These are phyloP conservation scores for Cheumatopsyche charites DNA, from an alignment of 1,140 invertebrate genomes.

Conservation along the genomic window DNA sequence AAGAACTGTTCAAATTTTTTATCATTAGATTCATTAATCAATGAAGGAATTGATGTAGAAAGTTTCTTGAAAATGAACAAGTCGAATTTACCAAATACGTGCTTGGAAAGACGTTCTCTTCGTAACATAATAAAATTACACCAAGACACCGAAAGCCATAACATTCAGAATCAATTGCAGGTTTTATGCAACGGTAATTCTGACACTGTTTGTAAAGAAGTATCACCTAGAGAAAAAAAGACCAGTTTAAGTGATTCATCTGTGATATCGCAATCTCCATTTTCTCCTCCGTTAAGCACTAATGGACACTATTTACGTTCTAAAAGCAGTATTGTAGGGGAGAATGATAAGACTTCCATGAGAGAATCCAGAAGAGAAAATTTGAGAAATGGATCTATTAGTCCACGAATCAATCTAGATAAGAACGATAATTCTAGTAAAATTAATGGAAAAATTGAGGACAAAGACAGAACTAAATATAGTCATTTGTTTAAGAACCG, in stretches of 20 bases:
- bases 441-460: conserved; percentile 38
- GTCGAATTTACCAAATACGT: conserved; percentile 51
- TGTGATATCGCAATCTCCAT: conserved; percentile 27
- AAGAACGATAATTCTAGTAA: conserved; percentile 27
- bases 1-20: conserved; percentile 74
- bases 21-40: conserved; percentile 71
- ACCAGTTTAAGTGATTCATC: neutral
- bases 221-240: conserved; percentile 27
- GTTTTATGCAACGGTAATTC: conserved; percentile 54
- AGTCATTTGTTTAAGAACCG: conserved; percentile 25
- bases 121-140: conserved; percentile 50
- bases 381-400: conserved; percentile 37
- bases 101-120: conserved; percentile 54
- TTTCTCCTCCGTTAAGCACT: conserved; percentile 48
- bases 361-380: conserved; percentile 24
- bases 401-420: conserved; percentile 25
- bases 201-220: conserved; percentile 41
- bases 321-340: conserved; percentile 48
- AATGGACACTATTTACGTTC: conserved; percentile 49
- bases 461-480: neutral
- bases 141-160: conserved; percentile 27
- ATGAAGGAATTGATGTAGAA: conserved; percentile 65
- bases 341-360: conserved; percentile 41
- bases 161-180: conserved; percentile 33
- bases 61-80: conserved; percentile 63